Conservation (phyloP, 1,140 invertebrate genomes). For the Drosophila aff. region DNA sequence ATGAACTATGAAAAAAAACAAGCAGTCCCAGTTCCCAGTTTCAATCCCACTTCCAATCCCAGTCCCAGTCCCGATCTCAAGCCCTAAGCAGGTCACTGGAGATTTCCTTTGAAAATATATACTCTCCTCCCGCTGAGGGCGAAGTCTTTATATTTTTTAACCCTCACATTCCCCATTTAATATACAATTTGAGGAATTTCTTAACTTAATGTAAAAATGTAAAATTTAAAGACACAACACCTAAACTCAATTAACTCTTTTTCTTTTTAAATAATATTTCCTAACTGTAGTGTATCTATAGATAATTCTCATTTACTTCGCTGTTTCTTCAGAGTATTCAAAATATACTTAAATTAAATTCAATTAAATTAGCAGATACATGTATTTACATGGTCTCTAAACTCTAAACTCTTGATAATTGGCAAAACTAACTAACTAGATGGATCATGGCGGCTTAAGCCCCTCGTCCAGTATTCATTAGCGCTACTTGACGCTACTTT, state of each 20-base stretch:
- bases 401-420: constrained; percentile 6
- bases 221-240: no score
- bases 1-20: not conserved
- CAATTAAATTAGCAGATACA: not conserved
- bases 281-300: no score
- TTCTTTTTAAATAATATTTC: no score
- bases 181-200: not conserved
- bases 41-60: not conserved
- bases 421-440: constrained; percentile 2
- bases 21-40: constrained; percentile 10
- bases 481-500: constrained; percentile 6
- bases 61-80: not conserved
- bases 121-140: not conserved
- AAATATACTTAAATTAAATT: not conserved
- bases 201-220: not conserved
- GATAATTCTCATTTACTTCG: not conserved
- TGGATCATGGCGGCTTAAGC: not conserved
- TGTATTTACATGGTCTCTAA: not conserved
- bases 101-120: not conserved
- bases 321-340: not conserved
- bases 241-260: not conserved
- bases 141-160: not conserved
- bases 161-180: not conserved
- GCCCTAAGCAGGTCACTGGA: not conserved
- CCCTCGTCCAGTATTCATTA: not conserved